Conservation (phyloP, 1,140 invertebrate species). For the Homarus americanus region DNA sequence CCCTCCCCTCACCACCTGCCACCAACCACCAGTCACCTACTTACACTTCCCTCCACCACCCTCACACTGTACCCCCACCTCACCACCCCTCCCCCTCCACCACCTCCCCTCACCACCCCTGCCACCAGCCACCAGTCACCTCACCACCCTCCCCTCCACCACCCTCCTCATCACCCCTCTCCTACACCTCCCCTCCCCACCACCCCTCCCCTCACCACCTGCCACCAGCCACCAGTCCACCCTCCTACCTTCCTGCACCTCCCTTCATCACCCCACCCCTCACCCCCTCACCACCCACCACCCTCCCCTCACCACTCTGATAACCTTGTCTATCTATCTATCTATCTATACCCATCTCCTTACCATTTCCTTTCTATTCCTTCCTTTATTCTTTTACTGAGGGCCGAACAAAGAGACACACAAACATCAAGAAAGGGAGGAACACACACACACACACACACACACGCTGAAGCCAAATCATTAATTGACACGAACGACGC, state of each 20-base stretch:
- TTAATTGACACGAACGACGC: neutral
- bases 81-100: neutral
- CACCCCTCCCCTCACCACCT: too few relatives aligned
- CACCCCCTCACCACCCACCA: too few relatives aligned
- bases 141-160: neutral
- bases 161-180: neutral
- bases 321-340: too few relatives aligned
- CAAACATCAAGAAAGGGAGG: neutral
- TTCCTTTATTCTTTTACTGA: too few relatives aligned
- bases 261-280: too few relatives aligned
- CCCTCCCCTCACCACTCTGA: neutral
- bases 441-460: too few relatives aligned
- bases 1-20: neutral
- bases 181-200: too few relatives aligned
- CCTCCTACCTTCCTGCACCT: too few relatives aligned
- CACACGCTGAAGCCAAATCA: neutral
- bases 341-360: too few relatives aligned
- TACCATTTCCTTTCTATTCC: too few relatives aligned
- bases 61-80: neutral
- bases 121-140: neutral
- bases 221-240: too few relatives aligned
- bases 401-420: neutral
- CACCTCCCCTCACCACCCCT: neutral
- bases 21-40: neutral
- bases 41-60: neutral